Base-by-base conservation (phyloP, 2,888 invertebrate species). In the Vannuccia rotundouncinata region DNA sequence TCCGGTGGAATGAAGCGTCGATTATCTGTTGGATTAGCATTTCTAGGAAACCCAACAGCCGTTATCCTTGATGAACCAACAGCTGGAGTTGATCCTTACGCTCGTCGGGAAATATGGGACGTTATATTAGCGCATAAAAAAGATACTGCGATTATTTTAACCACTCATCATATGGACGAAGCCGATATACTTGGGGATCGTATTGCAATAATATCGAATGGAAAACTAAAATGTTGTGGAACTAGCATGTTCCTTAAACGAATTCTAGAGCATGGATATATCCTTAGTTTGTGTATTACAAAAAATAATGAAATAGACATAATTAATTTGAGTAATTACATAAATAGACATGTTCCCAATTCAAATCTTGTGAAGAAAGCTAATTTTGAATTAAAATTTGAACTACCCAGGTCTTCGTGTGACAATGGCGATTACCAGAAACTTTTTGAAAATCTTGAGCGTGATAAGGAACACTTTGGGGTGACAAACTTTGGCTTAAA, bases 1-100 rank as follows among this genome's bases (percentile, higher is more conserved):
- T 88, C 88, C 78, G 95, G 95, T 66, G 95, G 95, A 30, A 94
- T 94, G 89, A 92, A 93, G 85, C 89, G 95, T 17, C 92, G 95
- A 81, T 89, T 95, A 76, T 94, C 93, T 84, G 93, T 95, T 75
- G 94, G 93, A 79, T 91, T 94, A 59, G 94, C 95, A 0, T 94
- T 95, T 85, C 92, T 94, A 75, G 93, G 92, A 0, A 90, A 90
- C 0, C 92, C 93, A 0, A 89, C 89, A 77, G 82, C 84, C 82
- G 92, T 93, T 22, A 92, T 93, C 81, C 89, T 94, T 66, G 94
- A 94, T 88, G 94, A 94, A 85, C 94, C 94, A 1, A 94, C 94
- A 5, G 92, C 93, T 17, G 94, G 88, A n/a, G 93, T 95, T 0
- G 95, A 95, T 87, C 94, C 94, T 0, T 92, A 92, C 82, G 93